Conservation (phyloP, 2,113 vertebrate species). For the Bujurquina vittata region DNA sequence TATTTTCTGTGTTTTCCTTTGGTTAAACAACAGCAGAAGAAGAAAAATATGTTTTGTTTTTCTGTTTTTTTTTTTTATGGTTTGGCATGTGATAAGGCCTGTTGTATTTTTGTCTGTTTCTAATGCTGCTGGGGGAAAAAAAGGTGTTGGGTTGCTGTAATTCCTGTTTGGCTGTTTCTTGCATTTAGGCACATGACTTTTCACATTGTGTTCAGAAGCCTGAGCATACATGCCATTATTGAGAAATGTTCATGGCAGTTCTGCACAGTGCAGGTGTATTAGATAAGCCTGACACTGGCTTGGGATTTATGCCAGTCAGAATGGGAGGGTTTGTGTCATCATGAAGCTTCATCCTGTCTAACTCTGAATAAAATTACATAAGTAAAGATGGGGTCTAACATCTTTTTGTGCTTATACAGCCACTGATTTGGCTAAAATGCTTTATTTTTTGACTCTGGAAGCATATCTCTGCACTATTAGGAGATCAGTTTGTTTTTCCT, state of each 20-base stretch:
- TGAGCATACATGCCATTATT: background rate
- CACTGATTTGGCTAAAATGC: conserved; percentile 8
- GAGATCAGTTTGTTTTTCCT: conserved; percentile 27
- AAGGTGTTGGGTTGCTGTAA: background rate
- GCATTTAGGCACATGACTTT: background rate
- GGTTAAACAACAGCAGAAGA: background rate
- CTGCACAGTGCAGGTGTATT: background rate
- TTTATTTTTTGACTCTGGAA: conserved; percentile 27
- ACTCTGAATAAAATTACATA: conserved; percentile 27
- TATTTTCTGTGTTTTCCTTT: background rate
- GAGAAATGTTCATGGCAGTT: conserved; percentile 2
- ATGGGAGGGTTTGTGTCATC: conserved; percentile 9
- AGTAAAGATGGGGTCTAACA: background rate
- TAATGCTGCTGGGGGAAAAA: background rate
- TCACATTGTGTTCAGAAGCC: conserved; percentile 4
- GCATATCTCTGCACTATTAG: background rate
- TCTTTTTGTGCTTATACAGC: conserved; percentile 9
- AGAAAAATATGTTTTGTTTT: rapidly evolving
- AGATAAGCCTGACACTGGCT: conserved; percentile 17
- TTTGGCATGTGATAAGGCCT: conserved; percentile 18
- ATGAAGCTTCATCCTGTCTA: conserved; percentile 5
- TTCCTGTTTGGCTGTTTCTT: conserved; percentile 14
- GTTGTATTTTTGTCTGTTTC: conserved; percentile 5
- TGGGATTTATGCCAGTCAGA: conserved; percentile 25
- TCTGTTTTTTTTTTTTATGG: background rate